phyloP scores from a whole-genome alignment of 2,888 invertebrate species.

The Troilus luridus region DNA sequence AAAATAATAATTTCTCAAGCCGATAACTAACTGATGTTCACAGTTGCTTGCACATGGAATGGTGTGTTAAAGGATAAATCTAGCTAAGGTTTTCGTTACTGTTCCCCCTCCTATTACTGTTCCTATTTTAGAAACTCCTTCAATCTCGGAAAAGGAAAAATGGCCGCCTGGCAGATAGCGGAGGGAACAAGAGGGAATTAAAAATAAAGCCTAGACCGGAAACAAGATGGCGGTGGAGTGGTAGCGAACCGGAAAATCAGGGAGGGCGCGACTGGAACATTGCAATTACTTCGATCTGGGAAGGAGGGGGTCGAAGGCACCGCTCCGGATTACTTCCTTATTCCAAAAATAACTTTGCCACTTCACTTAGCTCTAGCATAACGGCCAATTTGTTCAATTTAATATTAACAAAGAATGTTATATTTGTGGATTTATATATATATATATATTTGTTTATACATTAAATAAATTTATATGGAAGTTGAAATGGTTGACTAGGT shows the following conservation, averaged over 20 bases:
- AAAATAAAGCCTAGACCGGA: slow-evolving; percentile 48
- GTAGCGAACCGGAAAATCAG: slow-evolving; percentile 55
- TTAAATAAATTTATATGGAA: too few relatives aligned
- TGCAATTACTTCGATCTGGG: slow-evolving; percentile 53
- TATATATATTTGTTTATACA: neutral
- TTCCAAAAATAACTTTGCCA: slow-evolving; percentile 24
- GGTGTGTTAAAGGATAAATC: neutral
- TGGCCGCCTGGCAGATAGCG: slow-evolving; percentile 5
- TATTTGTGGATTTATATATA: neutral
- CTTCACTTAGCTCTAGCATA: slow-evolving; percentile 12
- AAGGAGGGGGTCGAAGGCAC: neutral
- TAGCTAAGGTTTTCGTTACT: neutral
- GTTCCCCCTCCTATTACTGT: neutral
- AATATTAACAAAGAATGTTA: neutral
- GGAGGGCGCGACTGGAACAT: slow-evolving; percentile 17
- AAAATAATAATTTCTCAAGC: neutral
- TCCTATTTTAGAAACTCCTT: slow-evolving; percentile 17
- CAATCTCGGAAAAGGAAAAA: slow-evolving; percentile 23
- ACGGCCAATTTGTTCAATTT: neutral
- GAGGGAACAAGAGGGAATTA: slow-evolving; percentile 45
- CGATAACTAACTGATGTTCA: neutral
- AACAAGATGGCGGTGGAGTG: slow-evolving; percentile 53
- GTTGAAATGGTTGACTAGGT: too few relatives aligned
- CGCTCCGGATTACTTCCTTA: slow-evolving; percentile 43
- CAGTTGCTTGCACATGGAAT: neutral